A percentile compares a stretch with the other conserved stretches of the same genome.
Evolutionary conservation across 2,113 vertebrate species (phyloP).

Genomic region (Rhegmatorhina hoffmannsi): DNA sequence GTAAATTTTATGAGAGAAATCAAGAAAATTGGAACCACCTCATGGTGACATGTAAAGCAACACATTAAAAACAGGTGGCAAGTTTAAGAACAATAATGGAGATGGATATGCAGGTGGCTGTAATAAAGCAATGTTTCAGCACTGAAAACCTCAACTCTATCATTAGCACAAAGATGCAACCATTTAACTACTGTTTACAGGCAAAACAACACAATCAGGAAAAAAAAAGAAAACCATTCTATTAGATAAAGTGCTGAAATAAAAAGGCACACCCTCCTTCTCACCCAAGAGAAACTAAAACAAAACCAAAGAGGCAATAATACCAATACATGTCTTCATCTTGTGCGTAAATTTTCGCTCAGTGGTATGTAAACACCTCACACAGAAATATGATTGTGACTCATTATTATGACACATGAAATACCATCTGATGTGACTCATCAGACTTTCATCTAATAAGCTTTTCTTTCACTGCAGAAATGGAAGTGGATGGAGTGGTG

Average conservation of each 20-base stretch:
- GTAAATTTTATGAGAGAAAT: neutral
- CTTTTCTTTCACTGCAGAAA: neutral
- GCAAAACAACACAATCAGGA: neutral
- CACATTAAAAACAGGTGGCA: neutral
- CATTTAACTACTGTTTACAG: neutral
- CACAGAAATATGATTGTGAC: neutral
- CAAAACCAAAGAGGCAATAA: neutral
- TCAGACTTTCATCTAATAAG: neutral
- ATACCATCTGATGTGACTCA: neutral
- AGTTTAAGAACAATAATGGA: neutral
- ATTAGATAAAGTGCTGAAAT: neutral
- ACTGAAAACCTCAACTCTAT: neutral
- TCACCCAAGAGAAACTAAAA: neutral
- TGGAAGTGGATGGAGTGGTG: neutral
- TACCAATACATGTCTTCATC: neutral
- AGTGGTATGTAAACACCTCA: neutral
- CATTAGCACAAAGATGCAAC: neutral
- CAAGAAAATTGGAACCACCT: neutral
- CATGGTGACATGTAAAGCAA: neutral
- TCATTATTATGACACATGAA: neutral
- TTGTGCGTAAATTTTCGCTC: neutral
- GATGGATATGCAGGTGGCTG: neutral
- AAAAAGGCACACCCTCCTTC: neutral
- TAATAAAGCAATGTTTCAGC: neutral
- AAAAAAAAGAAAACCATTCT: neutral